These are phyloP conservation scores for Epizoanthus ramosus DNA, from an alignment of 92 coral and sea anemone species.

Conservation along the genomic window DNA sequence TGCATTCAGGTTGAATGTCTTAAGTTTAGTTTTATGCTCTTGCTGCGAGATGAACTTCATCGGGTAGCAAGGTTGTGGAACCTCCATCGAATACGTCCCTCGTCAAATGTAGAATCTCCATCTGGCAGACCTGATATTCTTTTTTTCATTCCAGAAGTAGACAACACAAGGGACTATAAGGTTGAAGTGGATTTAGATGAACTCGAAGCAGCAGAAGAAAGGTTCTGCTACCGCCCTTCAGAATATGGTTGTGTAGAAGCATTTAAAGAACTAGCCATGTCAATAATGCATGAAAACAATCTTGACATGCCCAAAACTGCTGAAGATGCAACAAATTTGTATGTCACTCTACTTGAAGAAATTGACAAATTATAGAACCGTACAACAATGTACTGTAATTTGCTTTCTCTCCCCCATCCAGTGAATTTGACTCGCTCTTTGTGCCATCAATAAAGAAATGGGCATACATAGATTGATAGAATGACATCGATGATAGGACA, in stretches of 20 bases:
- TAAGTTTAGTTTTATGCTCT: constrained; percentile 49
- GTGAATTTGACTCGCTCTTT: too few relatives aligned
- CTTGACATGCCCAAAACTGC: background rate
- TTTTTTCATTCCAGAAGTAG: constrained; percentile 15
- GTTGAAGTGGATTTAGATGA: constrained; percentile 20
- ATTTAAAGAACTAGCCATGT: constrained; percentile 19
- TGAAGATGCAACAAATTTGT: background rate
- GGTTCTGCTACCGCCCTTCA: background rate
- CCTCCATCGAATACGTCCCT: constrained; percentile 22
- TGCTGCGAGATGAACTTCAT: too few relatives aligned
- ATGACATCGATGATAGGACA: too few relatives aligned
- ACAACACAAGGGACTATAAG: background rate
- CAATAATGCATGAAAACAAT: constrained; percentile 29
- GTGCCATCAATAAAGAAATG: too few relatives aligned
- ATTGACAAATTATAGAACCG: too few relatives aligned
- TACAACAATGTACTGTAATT: too few relatives aligned
- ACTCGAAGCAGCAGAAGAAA: constrained; percentile 29
- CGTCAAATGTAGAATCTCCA: constrained; percentile 27
- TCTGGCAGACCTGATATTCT: constrained; percentile 32
- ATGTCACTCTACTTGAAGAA: too few relatives aligned
- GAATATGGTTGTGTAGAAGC: background rate
- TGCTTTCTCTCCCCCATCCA: too few relatives aligned
- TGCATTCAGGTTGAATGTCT: constrained; percentile 49
- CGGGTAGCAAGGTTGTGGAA: constrained; percentile 5
- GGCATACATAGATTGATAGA: too few relatives aligned